Evolutionary conservation across 1,140 invertebrate species (phyloP), one percentile per base, ranked within the genome.

Genomic region (Zaprionus davidi): DNA sequence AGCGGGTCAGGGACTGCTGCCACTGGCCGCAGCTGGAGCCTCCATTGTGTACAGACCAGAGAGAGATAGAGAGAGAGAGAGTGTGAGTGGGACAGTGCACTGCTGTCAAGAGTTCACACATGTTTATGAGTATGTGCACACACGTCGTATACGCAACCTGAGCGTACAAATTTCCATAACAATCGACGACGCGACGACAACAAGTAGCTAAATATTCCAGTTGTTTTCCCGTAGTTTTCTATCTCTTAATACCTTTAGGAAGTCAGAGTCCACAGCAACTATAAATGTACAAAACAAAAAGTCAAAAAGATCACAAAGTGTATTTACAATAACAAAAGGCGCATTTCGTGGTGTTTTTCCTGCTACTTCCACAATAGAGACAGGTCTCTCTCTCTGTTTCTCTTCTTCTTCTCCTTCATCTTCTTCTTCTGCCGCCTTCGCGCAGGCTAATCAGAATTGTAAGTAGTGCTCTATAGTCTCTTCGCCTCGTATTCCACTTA

Each of bases 121-220:
- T 73, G 51, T 57, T 34, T 46, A 76, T 60, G 62, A 31, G 62
- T 74, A 88, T 90, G 84, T 53, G 68, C 71, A 57, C 82, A 85
- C 85, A 82, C 66, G 85, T 75, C 82, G 85, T 90, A 90, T 90
- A 82, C 85, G 82, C 86, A 90, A 90, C 81, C 85, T 88, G 85
- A 84, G 56, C 74, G 17, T 13, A n/a, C 20, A 28, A 36, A 82
- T 90, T 90, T 80, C 51, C 86, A 90, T 90, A 60, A 90, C 86
- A 90, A 90, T 73, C 55, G 59, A 20, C 15, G 60, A 15, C 17
- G 13, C 41, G 41, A 17, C 56, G 63, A 79, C 86, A 78, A 88
- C 85, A 88, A 88, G 85, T 90, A 81, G 79, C 71, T 62, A 65
- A 59, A 63, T 64, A 74, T 63, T 17, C 36, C 36, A 67, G 44